phyloP scores from a whole-genome alignment of 2,888 invertebrate species.

The Poecilobothrus nobilitatus region DNA sequence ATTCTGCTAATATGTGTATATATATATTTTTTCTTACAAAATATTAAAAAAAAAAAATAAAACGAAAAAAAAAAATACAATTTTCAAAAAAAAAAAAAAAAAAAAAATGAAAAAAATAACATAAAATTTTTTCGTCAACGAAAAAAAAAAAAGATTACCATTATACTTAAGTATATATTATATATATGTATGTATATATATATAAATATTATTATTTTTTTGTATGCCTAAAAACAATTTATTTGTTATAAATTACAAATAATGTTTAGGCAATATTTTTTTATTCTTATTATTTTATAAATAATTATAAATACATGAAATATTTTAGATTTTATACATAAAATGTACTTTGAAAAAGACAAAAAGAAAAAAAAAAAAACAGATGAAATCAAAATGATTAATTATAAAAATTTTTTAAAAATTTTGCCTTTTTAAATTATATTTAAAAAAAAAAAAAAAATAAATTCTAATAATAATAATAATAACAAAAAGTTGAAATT shows the following conservation, averaged over 20 bases:
- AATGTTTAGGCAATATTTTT: conserved; percentile 3
- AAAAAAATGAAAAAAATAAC: neutral
- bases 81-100: neutral
- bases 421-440: too few species aligned
- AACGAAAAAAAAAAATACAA: neutral
- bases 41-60: neutral
- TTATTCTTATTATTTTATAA: neutral
- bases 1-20: neutral
- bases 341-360: neutral
- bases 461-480: too few species aligned
- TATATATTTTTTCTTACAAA: neutral
- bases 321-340: neutral
- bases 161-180: neutral
- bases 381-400: too few species aligned
- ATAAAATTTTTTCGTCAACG: conserved; percentile 2
- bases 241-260: neutral
- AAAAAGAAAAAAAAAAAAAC: neutral
- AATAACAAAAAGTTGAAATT: too few species aligned
- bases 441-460: too few species aligned
- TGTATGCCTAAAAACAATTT: neutral
- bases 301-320: neutral
- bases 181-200: neutral
- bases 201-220: too few species aligned
- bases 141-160: neutral
- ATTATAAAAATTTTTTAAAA: too few species aligned